Evolutionary conservation across 2,888 invertebrate genomes (phyloP).

Genomic region (Amblyteles armatorius): DNA sequence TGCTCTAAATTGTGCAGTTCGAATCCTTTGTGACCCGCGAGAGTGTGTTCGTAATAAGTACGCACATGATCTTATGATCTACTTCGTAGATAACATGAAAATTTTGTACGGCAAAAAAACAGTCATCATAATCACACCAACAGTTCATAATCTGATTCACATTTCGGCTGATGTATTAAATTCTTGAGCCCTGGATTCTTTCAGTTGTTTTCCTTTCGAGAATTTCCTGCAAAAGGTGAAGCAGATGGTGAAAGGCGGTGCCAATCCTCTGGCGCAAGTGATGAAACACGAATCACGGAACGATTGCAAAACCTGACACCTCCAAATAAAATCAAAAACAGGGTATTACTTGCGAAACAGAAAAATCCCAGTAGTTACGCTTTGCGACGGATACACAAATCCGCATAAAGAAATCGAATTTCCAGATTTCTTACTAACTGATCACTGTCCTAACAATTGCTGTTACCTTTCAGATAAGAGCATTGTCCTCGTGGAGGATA

Average conservation of each 20-base stretch:
- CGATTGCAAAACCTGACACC: background rate
- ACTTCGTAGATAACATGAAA: slow-evolving; percentile 71
- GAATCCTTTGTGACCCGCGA: no score
- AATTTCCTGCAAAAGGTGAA: slow-evolving; percentile 33
- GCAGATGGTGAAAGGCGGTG: slow-evolving; percentile 22
- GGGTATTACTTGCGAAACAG: background rate
- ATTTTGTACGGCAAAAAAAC: slow-evolving; percentile 70
- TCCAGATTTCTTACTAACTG: slow-evolving; percentile 4
- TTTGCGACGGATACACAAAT: slow-evolving; percentile 13
- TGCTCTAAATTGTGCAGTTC: no score
- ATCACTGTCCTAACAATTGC: slow-evolving; percentile 10
- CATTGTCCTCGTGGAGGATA: slow-evolving; percentile 20
- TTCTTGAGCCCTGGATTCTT: slow-evolving; percentile 39
- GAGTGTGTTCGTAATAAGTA: no score
- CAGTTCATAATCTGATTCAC: slow-evolving; percentile 70
- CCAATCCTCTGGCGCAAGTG: slow-evolving; percentile 35
- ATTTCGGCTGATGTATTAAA: slow-evolving; percentile 43
- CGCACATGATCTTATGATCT: slow-evolving; percentile 68
- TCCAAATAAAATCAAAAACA: background rate
- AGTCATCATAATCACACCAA: slow-evolving; percentile 72
- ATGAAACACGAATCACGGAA: slow-evolving; percentile 32
- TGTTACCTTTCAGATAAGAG: slow-evolving; percentile 27
- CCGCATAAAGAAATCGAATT: slow-evolving; percentile 32
- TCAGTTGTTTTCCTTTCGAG: slow-evolving; percentile 46
- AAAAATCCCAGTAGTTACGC: background rate